Evolutionary conservation across 2,888 invertebrate species (phyloP).

Genomic region (Phyllotreta cruciferae): DNA sequence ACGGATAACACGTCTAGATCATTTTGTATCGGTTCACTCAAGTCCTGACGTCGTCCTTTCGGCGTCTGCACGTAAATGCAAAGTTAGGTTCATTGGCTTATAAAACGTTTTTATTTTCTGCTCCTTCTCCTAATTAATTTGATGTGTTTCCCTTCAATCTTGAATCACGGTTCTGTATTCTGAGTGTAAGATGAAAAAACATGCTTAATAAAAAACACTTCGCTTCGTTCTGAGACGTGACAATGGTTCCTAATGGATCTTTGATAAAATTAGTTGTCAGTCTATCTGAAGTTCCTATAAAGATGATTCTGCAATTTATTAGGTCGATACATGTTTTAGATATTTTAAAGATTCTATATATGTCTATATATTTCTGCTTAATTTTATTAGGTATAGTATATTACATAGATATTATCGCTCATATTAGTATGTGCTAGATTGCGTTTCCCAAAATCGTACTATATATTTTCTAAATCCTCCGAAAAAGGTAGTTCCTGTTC

Average conservation of each 20-base stretch:
- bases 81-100: background rate
- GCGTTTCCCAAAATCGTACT: too few species aligned
- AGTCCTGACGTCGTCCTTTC: constrained; percentile 18
- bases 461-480: background rate
- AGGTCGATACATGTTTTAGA: too few species aligned
- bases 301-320: constrained; percentile 5
- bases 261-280: constrained; percentile 16
- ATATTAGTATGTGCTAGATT: too few species aligned
- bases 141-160: background rate
- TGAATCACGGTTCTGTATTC: constrained; percentile 8
- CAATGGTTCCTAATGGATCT: constrained; percentile 12
- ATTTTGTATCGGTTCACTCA: constrained; percentile 51
- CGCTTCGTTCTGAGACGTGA: constrained; percentile 11
- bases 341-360: too few species aligned
- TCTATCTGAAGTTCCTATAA: background rate
- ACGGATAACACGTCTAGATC: constrained; percentile 52
- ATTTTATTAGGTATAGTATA: too few species aligned
- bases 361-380: too few species aligned
- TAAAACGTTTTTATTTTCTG: too few species aligned
- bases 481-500: constrained; percentile 14
- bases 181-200: constrained; percentile 11
- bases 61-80: constrained; percentile 9
- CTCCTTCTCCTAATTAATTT: too few species aligned
- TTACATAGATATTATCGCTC: too few species aligned
- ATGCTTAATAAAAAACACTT: constrained; percentile 12